Base-by-base conservation (phyloP, 2,888 invertebrate species). In the Brachynemurus nebulosus region DNA sequence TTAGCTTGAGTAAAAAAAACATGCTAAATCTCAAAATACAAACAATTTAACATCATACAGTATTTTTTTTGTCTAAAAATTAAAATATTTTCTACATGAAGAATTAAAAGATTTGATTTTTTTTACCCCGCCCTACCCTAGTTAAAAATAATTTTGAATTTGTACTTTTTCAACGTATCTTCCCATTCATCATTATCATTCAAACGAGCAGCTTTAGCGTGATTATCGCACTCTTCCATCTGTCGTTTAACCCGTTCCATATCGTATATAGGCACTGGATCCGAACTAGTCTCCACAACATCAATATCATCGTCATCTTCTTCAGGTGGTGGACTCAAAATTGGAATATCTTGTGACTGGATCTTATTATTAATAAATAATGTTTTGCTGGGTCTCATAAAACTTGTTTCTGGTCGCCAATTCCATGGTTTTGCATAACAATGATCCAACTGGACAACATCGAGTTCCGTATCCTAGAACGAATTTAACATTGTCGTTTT, bases 141-240 rank as follows among this genome's bases (percentile, higher is more conserved):
- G n/a, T n/a, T n/a, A n/a, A n/a, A n/a, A n/a, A n/a, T n/a, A n/a
- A n/a, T n/a, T n/a, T n/a, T 18, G 12, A 16, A 21, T 16, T 49
- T 61, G 57, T 60, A 78, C 78, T 73, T 78, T 49, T 72, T 69
- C 40, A 84, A 66, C 45, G 70, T 70, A 8, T 76, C 74, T 55
- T 82, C 82, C 83, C 83, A 84, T 55, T 81, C 76, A 34, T 69
- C 68, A 36, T 70, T 67, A 38, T 67, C 67, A 46, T 73, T 73
- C 33, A 68, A 69, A 25, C 70, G 66, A 1, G 75, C 73, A 57
- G 72, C 70, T 48, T 68, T 70, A 1, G 80, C 75, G 51, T 79
- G 70, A 23, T 73, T 69, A 47, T 78, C 76, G 58, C 80, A 78
- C 56, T 85, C 83, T 43, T 75, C 76, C 81, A 85, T 82, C n/a